phyloP scores from a whole-genome alignment of 2,113 vertebrate species.

The Hippocampus abdominalis region DNA sequence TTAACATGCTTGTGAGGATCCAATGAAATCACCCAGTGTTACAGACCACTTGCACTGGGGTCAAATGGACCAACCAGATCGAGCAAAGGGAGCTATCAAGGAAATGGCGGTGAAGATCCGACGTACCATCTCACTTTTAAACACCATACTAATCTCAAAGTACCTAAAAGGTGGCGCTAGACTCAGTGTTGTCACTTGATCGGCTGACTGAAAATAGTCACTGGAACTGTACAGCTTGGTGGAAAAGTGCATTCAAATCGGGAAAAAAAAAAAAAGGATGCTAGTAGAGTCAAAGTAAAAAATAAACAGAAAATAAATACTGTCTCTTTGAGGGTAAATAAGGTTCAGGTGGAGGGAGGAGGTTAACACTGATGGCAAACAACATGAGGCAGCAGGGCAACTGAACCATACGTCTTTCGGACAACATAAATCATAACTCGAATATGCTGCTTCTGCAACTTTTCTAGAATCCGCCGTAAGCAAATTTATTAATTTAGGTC shows the following conservation, averaged over 20 bases:
- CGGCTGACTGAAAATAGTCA: background rate
- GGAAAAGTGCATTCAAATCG: background rate
- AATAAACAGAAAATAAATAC: background rate
- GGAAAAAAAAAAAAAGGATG: background rate
- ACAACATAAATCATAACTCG: constrained; percentile 1
- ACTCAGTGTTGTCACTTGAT: background rate
- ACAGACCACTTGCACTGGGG: background rate
- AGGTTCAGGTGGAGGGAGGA: constrained; percentile 32
- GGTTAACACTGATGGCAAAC: constrained; percentile 40
- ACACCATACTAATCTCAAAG: background rate
- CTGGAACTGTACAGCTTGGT: background rate
- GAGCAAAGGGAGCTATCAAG: background rate
- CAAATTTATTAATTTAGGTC: background rate
- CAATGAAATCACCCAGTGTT: background rate
- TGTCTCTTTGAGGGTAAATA: constrained; percentile 17
- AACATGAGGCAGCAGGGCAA: constrained; percentile 24
- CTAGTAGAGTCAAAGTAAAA: background rate
- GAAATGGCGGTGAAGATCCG: background rate
- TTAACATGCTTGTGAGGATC: background rate
- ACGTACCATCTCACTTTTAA: background rate
- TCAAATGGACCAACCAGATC: background rate
- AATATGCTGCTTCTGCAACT: constrained; percentile 5
- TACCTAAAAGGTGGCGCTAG: background rate
- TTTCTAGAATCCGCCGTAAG: background rate
- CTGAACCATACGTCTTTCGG: constrained; percentile 7